Percentiles rank a stretch among this genome's conserved stretches.
Conservation (phyloP, 2,888 invertebrate species). For the Teinopalpus imperialis region DNA sequence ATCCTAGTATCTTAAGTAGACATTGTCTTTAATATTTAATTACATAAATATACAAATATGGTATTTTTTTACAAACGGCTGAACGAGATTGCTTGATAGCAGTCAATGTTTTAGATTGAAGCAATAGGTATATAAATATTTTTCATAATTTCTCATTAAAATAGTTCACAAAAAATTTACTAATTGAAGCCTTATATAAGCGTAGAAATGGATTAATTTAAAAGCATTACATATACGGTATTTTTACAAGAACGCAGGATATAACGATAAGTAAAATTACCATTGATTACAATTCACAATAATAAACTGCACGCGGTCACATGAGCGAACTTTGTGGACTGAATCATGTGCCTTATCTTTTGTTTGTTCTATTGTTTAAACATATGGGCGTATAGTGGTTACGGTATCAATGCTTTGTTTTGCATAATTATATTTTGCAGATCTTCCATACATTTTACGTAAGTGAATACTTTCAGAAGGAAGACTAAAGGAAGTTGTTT, state of each 20-base stretch:
- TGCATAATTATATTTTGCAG: not conserved
- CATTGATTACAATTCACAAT: slow-evolving; percentile 27
- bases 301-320: slow-evolving; percentile 24
- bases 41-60: too few species aligned
- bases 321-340: slow-evolving; percentile 20
- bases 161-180: not conserved
- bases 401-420: not conserved
- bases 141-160: not conserved
- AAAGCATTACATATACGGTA: not conserved
- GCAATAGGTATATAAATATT: not conserved
- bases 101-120: too few species aligned
- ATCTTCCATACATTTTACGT: not conserved
- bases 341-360: slow-evolving; percentile 23
- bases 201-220: not conserved
- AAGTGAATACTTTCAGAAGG: too few species aligned
- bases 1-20: too few species aligned
- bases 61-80: too few species aligned
- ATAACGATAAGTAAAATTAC: slow-evolving; percentile 22
- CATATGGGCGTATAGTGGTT: not conserved
- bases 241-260: slow-evolving; percentile 2
- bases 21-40: too few species aligned
- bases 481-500: too few species aligned
- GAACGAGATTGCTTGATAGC: too few species aligned
- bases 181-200: not conserved
- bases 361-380: slow-evolving; percentile 17